Percentiles rank a stretch among this genome's conserved stretches.
Conservation (phyloP, 2,797 vertebrate genomes). For the Rhinophrynus dorsalis region DNA sequence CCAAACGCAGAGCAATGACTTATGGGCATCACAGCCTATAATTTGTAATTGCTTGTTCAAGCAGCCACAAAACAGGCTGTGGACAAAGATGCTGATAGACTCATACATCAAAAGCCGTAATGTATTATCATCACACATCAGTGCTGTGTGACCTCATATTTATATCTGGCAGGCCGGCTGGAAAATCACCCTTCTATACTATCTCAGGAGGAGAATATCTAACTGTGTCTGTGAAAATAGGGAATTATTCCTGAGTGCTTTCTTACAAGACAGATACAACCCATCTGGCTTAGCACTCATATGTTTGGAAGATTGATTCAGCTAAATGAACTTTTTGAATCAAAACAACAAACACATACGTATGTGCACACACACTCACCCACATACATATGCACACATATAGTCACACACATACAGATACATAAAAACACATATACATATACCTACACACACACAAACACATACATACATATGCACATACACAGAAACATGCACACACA, state of each 20-base stretch:
- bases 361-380: too few species aligned
- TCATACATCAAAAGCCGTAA: constrained; percentile 71
- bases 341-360: too few species aligned
- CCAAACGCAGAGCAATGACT: constrained; percentile 62
- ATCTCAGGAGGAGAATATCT: background rate
- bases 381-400: too few species aligned
- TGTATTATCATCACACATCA: constrained; percentile 66
- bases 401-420: too few species aligned
- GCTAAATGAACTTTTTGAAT: too few species aligned
- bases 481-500: too few species aligned
- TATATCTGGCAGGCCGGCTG: constrained; percentile 59
- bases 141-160: constrained; percentile 67
- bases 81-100: constrained; percentile 69
- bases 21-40: constrained; percentile 68
- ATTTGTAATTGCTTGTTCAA: constrained; percentile 60
- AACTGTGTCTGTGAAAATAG: background rate
- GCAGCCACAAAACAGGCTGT: constrained; percentile 66
- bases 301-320: too few species aligned
- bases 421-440: too few species aligned
- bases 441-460: too few species aligned
- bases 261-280: background rate
- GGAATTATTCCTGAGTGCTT: background rate
- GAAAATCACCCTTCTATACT: constrained; percentile 61
- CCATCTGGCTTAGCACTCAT: background rate
- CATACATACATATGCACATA: too few species aligned